phyloP scores from a whole-genome alignment of 2,113 vertebrate genomes.

The Notarius quadriscutis region DNA sequence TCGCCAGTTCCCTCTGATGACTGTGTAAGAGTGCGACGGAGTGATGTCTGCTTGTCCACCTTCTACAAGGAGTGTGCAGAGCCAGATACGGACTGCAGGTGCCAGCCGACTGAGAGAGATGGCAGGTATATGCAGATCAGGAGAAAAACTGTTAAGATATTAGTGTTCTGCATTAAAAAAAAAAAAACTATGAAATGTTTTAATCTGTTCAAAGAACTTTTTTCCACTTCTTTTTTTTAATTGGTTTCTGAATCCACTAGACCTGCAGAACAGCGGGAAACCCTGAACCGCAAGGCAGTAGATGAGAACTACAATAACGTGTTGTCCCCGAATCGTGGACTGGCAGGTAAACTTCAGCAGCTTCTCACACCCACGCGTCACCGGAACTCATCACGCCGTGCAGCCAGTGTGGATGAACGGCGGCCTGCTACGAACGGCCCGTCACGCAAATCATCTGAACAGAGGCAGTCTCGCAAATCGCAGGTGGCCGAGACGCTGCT shows the following conservation, averaged over 20 bases:
- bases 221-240: neutral
- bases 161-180: neutral
- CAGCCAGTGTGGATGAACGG: conserved; percentile 68
- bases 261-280: conserved; percentile 43
- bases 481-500: conserved; percentile 77
- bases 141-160: neutral
- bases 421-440: conserved; percentile 44
- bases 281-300: conserved; percentile 51
- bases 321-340: conserved; percentile 68
- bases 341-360: conserved; percentile 85
- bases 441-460: conserved; percentile 65
- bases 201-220: neutral
- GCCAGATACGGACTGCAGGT: conserved; percentile 59
- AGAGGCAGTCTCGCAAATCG: conserved; percentile 70
- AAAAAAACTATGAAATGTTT: too few species aligned
- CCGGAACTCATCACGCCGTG: conserved; percentile 61
- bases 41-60: conserved; percentile 73
- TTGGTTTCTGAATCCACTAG: conserved; percentile 38
- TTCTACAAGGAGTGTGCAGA: conserved; percentile 71
- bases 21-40: conserved; percentile 61
- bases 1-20: conserved; percentile 51
- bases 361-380: conserved; percentile 82
- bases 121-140: conserved; percentile 63
- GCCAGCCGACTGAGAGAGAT: conserved; percentile 52
- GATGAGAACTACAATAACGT: conserved; percentile 74